Evolutionary conservation across 2,888 invertebrate genomes (phyloP).

Genomic region (Hydriomena furcata): DNA sequence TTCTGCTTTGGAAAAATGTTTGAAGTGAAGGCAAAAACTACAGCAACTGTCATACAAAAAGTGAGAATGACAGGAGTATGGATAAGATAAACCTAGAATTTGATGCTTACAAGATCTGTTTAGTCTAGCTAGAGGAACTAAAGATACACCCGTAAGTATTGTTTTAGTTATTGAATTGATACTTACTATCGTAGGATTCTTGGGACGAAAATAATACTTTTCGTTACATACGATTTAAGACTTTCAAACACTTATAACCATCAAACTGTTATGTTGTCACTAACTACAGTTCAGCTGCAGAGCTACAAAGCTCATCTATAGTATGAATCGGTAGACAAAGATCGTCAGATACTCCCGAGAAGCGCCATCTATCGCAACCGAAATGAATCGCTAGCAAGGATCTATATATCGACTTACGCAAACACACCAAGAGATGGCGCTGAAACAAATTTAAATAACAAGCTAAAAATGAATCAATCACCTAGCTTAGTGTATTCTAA

Average conservation of each 20-base stretch:
- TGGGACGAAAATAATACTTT: too few relatives aligned
- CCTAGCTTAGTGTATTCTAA: too few relatives aligned
- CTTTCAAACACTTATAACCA: too few relatives aligned
- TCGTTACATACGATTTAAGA: too few relatives aligned
- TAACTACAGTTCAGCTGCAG: too few relatives aligned
- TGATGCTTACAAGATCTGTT: background rate
- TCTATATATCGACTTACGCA: slow-evolving; percentile 7
- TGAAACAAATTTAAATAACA: background rate
- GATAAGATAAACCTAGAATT: slow-evolving; percentile 5
- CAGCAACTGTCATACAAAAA: background rate
- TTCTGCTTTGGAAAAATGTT: too few relatives aligned
- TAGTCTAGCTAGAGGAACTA: background rate
- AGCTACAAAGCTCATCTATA: too few relatives aligned
- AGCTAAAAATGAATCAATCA: background rate
- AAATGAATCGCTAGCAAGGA: slow-evolving; percentile 5
- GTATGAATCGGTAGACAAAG: too few relatives aligned
- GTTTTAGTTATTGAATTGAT: background rate
- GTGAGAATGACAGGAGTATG: background rate
- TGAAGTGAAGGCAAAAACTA: background rate
- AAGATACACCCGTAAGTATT: background rate
- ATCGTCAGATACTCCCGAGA: background rate
- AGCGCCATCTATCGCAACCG: slow-evolving; percentile 13
- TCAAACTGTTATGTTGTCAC: too few relatives aligned
- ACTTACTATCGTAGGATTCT: too few relatives aligned
- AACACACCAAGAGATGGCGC: slow-evolving; percentile 18